Base-by-base conservation (phyloP, 2,888 invertebrate species). In the Aromia moschata region DNA sequence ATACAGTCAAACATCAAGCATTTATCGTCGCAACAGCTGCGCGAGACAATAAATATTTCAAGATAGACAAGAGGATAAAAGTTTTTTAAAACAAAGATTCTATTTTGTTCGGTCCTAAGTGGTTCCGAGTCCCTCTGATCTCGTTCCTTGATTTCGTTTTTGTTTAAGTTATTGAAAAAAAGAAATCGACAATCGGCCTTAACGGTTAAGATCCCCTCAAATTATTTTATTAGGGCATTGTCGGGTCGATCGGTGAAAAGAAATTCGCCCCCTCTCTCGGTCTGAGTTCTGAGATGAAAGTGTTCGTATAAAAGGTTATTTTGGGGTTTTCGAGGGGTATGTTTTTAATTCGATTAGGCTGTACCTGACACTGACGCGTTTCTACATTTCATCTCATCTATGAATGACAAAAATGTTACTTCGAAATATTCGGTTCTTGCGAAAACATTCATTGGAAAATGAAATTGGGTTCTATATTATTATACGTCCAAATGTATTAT, bases 31-130 rank as follows among this genome's bases (percentile, higher is more conserved):
- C 47, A 52, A 57, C 70, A 70, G 72, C 70, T 72, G 72, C 68
- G 51, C 57, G 52, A 46, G 67, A 70, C 69, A 70, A 71, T 70
- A 72, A 70, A 70, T 68, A 70, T 71, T 69, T 71, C 71, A 68
- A 70, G 68, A 68, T 67, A 64, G 62, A 64, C 63, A 62, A 64
- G 60, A 62, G 66, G 70, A 70, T 70, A 68, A 68, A 62, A 67
- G 64, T 64, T 61, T 64, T 68, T 63, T 63, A 62, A 67, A 69
- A 71, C 70, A 70, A 71, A 64, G 68, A 65, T 62, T 60, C 58
- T 54, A 63, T 65, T 68, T 60, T 59, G 45, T 49, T 36, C 15
- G 12, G n/a, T 15, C 30, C 41, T 31, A 31, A 41, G 52, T 52
- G 52, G 41, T 41, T 52, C 16, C 41, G 52, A 31, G 44, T 47